Evolutionary conservation across 2,113 vertebrate species (phyloP).

Genomic region (Mus spicilegus): DNA sequence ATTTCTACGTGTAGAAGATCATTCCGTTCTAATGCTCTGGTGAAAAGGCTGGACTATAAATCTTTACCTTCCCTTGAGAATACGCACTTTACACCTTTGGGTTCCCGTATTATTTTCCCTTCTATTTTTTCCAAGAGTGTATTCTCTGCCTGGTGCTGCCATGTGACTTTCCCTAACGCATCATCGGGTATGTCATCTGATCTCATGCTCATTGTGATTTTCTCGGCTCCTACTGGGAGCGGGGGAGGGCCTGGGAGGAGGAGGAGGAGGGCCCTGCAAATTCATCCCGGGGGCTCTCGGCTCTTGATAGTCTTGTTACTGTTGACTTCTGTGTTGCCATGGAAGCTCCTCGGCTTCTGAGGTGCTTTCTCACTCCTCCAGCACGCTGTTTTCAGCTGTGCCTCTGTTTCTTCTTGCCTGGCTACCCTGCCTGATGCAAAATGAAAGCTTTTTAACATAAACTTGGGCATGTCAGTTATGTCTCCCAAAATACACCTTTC

Average conservation of each 20-base stretch:
- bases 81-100: not conserved
- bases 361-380: not conserved
- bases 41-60: constrained; percentile 22
- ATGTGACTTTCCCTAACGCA: constrained; percentile 7
- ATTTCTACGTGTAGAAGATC: constrained; percentile 2
- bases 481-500: not conserved
- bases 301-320: not conserved
- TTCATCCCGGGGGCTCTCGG: not conserved
- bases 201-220: not conserved
- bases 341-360: not conserved
- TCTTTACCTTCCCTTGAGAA: constrained; percentile 41
- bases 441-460: constrained; percentile 28
- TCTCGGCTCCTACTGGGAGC: not conserved
- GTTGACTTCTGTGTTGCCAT: not conserved
- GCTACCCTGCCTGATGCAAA: not conserved
- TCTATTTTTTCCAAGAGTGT: constrained; percentile 14
- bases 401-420: not conserved
- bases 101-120: constrained; percentile 13
- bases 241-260: no score
- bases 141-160: not conserved
- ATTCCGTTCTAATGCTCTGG: not conserved
- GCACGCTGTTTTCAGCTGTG: constrained; percentile 1
- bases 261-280: not conserved
- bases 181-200: not conserved
- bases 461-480: not conserved